Evolutionary conservation across 2,888 invertebrate species (phyloP), one percentile per base, ranked within the genome.

Genomic region (Drosophila demipolita): DNA sequence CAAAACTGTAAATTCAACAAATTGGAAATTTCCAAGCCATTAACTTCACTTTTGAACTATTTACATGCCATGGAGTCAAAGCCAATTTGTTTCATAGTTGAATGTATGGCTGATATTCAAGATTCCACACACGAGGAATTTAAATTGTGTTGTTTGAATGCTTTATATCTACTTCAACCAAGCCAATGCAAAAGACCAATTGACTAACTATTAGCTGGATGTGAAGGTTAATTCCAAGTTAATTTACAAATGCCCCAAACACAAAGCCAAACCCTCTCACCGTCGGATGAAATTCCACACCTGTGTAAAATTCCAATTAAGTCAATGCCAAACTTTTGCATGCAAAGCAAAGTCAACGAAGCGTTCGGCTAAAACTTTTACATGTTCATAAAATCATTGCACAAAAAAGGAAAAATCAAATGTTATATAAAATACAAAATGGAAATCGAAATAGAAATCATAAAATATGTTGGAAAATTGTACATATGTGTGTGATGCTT

Each of bases 251-350:
- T 66, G 74, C 73, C 33, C 42, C 36, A 38, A 63, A 20, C 77
- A 66, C 66, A 76, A 64, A 71, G 65, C 60, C 40, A 57, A 45
- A 52, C 5, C 35, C 32, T 2, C 33, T 9, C 15, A 38, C 45
- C 38, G 36, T 2, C 20, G 3, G 2, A 7, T 9, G 35, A 23
- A 26, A 29, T 32, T 17, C 57, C 6, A 50, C 66, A 75, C 75
- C 75, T 75, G 60, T 63, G 57, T 9, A 59, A 78, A 85, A 85
- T 87, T 84, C 83, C 87, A 84, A 84, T 84, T 84, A 84, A 84
- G 87, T 85, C 87, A 83, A 87, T 87, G 82, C 87, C 80, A 82
- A 84, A 84, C 78, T 84, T 84, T 87, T 63, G 54, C 52, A 80
- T 71, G 75, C 68, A 80, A 78, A 78, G 68, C 79, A 68, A 72